Evolutionary conservation across 2,797 vertebrate genomes (phyloP).

Genomic region (Rhinophrynus dorsalis): DNA sequence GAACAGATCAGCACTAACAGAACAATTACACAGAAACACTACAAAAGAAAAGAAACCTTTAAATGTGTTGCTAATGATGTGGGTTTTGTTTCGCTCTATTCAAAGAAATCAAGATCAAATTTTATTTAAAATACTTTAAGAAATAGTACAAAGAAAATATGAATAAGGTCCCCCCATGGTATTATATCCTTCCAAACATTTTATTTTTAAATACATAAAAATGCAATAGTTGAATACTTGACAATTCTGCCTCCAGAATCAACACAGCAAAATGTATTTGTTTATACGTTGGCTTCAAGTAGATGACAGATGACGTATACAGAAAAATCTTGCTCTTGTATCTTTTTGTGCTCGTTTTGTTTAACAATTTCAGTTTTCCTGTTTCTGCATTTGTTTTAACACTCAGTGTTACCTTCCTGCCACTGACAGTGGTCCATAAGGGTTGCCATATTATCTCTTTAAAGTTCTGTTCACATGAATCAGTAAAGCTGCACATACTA

Average conservation of each 20-base stretch:
- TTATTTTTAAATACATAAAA: constrained; percentile 40
- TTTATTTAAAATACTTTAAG: constrained; percentile 13
- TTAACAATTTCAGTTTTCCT: constrained; percentile 29
- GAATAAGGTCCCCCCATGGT: neutral
- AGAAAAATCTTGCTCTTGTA: constrained; percentile 33
- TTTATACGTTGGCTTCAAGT: constrained; percentile 36
- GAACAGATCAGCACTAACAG: neutral
- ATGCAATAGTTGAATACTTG: constrained; percentile 39
- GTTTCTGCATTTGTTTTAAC: constrained; percentile 33
- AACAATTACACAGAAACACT: neutral
- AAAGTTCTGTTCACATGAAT: too few relatives aligned
- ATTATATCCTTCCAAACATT: constrained; percentile 28
- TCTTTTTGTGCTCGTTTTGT: constrained; percentile 2
- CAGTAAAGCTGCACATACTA: too few relatives aligned
- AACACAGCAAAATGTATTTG: constrained; percentile 44
- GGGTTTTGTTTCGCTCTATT: neutral
- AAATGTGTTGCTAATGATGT: neutral
- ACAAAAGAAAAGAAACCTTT: neutral
- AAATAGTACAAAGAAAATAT: constrained; percentile 17
- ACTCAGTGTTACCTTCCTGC: constrained; percentile 49
- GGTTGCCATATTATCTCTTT: too few relatives aligned
- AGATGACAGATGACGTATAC: constrained; percentile 24
- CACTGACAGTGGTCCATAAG: too few relatives aligned
- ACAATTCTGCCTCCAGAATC: constrained; percentile 43
- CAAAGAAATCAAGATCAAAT: neutral